Evolutionary conservation across 2,113 vertebrate species (phyloP).

Genomic region (Stictonetta naevosa): DNA sequence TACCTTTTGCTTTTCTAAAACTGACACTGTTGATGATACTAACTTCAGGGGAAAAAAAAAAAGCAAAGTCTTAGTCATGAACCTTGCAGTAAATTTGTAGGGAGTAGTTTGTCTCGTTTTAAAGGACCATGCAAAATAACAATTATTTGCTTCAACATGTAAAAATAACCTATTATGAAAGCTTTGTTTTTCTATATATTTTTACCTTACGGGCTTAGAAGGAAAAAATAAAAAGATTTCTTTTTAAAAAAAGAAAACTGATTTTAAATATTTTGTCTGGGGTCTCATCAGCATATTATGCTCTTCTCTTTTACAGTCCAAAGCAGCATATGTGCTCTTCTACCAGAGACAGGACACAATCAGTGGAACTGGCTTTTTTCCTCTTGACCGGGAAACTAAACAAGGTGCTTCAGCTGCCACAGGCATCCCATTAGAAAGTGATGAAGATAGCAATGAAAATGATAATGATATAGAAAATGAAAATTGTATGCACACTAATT

Average conservation of each 20-base stretch:
- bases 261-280: neutral
- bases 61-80: neutral
- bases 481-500: slow-evolving; percentile 95
- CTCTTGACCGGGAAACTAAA: slow-evolving; percentile 89
- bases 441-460: slow-evolving; percentile 86
- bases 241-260: too few species aligned
- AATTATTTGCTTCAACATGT: neutral
- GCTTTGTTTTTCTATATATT: neutral
- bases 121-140: neutral
- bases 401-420: slow-evolving; percentile 85
- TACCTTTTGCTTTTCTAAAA: slow-evolving; percentile 48
- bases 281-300: neutral
- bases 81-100: neutral
- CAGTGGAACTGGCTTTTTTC: slow-evolving; percentile 95
- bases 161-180: fast-evolving
- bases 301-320: slow-evolving; percentile 84
- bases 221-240: neutral
- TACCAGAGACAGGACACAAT: slow-evolving; percentile 96
- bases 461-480: slow-evolving; percentile 87
- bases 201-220: neutral
- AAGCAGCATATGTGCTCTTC: slow-evolving; percentile 97
- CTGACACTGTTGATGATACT: neutral
- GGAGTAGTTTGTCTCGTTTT: neutral
- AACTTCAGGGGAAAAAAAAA: neutral
- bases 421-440: slow-evolving; percentile 83